phyloP scores from a whole-genome alignment of 2,888 invertebrate genomes.

The Acanthosoma haemorrhoidale region DNA sequence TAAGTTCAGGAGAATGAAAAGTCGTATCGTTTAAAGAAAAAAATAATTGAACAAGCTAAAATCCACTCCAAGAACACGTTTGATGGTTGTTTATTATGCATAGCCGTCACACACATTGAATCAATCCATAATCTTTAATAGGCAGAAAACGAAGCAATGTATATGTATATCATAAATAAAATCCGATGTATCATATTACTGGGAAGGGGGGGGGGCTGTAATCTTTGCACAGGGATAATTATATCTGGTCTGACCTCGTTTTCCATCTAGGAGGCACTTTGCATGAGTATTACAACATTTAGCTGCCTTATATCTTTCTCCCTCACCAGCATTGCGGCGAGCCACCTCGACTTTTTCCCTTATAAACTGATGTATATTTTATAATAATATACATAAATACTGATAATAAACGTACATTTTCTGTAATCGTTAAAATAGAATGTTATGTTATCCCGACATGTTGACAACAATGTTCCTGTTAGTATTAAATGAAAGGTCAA shows the following conservation, averaged over 20 bases:
- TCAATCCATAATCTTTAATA: conserved; percentile 29
- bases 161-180: conserved; percentile 29
- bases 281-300: background rate
- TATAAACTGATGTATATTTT: too few species aligned
- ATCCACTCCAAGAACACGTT: background rate
- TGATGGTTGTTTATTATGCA: conserved; percentile 21
- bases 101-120: conserved; percentile 25
- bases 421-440: too few species aligned
- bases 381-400: too few species aligned
- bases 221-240: conserved; percentile 21
- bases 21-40: background rate
- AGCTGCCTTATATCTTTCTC: background rate
- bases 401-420: too few species aligned
- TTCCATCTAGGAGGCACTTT: conserved; percentile 18
- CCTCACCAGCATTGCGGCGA: background rate
- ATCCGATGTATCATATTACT: conserved; percentile 20
- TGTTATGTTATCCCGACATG: too few species aligned
- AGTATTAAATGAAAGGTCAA: too few species aligned
- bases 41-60: conserved; percentile 13
- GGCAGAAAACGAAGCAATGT: conserved; percentile 28
- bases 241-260: conserved; percentile 21
- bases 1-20: background rate
- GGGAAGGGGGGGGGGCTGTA: background rate
- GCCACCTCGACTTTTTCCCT: too few species aligned
- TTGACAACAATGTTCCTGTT: too few species aligned